Percentiles rank a stretch among this genome's conserved stretches.
These are phyloP conservation scores for Pluvialis apricaria DNA, from an alignment of 2,113 vertebrate genomes.

Conservation along the genomic window DNA sequence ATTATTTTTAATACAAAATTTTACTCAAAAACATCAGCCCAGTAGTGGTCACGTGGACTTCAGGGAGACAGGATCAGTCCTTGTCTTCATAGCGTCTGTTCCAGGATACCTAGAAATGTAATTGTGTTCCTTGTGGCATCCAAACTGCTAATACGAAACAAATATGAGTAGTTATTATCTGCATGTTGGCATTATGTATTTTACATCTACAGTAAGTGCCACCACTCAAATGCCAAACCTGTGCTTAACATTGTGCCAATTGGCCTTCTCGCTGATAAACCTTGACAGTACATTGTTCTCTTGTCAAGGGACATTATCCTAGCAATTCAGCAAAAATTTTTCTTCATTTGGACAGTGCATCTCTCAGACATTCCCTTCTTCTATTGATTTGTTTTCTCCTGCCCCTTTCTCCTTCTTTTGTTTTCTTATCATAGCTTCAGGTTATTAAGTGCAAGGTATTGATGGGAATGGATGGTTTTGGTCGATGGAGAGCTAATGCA, in stretches of 20 bases:
- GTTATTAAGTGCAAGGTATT: conserved; percentile 99
- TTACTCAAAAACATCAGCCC: background rate
- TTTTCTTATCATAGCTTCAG: conserved; percentile 99
- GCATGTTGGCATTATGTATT: conserved; percentile 6
- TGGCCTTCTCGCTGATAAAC: conserved; percentile 69
- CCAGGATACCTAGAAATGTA: background rate
- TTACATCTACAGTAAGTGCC: conserved; percentile 50
- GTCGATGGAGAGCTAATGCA: conserved; percentile 98
- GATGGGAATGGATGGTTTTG: conserved; percentile 91
- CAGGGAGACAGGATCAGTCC: background rate
- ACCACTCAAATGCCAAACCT: conserved; percentile 59
- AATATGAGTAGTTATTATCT: background rate
- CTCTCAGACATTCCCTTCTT: conserved; percentile 80
- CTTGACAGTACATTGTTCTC: conserved; percentile 75
- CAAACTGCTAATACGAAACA: background rate
- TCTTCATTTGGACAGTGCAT: conserved; percentile 79
- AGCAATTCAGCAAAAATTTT: conserved; percentile 74
- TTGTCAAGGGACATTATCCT: conserved; percentile 80
- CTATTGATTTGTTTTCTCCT: conserved; percentile 94
- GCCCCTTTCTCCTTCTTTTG: conserved; percentile 88
- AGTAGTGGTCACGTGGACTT: accelerated
- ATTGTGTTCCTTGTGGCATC: background rate
- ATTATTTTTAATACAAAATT: background rate
- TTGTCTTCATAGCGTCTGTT: background rate
- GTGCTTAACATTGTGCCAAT: conserved; percentile 63